A percentile compares a stretch with the other conserved stretches of the same genome.
These are phyloP conservation scores for Styela clava DNA, from an alignment of 23 tunicate genomes.

Conservation along the genomic window DNA sequence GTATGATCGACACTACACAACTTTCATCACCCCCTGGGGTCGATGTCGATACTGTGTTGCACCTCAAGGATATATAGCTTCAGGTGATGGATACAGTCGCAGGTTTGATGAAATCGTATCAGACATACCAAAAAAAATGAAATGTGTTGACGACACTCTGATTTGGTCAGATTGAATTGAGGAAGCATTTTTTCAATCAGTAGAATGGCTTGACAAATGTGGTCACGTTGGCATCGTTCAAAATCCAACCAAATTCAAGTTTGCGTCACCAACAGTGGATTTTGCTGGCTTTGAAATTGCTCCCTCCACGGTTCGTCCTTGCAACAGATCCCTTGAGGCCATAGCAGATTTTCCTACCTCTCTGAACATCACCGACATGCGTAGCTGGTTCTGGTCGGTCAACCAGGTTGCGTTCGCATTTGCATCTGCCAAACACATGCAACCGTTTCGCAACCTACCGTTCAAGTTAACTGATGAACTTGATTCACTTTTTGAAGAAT, in stretches of 20 bases:
- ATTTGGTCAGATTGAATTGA: slow-evolving; percentile 22
- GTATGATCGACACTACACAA: slow-evolving; percentile 31
- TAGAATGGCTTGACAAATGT: no score
- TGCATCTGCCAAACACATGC: background rate
- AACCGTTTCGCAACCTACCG: no score
- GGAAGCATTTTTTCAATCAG: no score
- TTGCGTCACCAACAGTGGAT: background rate
- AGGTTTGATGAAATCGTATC: slow-evolving; percentile 23
- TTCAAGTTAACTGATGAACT: background rate
- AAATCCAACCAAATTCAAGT: background rate
- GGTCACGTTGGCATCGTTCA: background rate
- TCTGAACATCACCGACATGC: background rate
- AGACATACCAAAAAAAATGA: slow-evolving; percentile 14
- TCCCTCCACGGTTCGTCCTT: no score
- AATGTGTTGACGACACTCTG: slow-evolving; percentile 33
- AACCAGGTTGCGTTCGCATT: background rate
- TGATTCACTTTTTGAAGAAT: background rate
- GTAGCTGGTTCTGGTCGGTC: background rate
- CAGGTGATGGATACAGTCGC: slow-evolving; percentile 35
- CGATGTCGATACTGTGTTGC: slow-evolving; percentile 30
- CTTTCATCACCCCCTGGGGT: no score
- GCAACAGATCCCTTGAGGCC: no score
- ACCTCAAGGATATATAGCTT: slow-evolving; percentile 33
- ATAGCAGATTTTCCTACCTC: background rate
- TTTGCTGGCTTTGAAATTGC: background rate